Evolutionary conservation across 2,113 vertebrate genomes (phyloP).

Genomic region (Malaclemys terrapin): DNA sequence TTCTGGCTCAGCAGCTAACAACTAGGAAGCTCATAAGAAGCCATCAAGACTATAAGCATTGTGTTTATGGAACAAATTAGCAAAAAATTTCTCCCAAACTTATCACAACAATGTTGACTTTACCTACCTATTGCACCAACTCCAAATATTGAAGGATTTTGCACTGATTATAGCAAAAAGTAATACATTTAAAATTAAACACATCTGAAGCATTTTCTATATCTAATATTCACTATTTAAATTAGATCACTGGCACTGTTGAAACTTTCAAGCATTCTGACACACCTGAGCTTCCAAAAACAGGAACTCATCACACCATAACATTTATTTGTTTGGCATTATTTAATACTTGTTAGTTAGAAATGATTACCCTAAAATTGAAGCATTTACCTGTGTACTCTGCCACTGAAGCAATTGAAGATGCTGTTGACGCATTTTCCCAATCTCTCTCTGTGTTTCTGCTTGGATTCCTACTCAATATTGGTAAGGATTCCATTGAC

Average conservation of each 20-base stretch:
- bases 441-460: constrained; percentile 95
- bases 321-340: background rate
- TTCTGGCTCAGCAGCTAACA: background rate
- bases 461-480: constrained; percentile 90
- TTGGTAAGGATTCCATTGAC: constrained; percentile 91
- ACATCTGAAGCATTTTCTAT: background rate
- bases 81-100: background rate
- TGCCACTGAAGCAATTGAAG: constrained; percentile 93
- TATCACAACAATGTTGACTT: background rate
- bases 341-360: background rate
- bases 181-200: background rate
- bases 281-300: background rate
- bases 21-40: background rate
- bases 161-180: background rate
- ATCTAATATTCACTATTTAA: background rate
- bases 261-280: background rate
- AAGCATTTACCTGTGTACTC: constrained; percentile 90
- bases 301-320: background rate
- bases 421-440: constrained; percentile 94
- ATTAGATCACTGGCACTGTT: background rate
- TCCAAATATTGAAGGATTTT: background rate
- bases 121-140: background rate
- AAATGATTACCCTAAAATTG: background rate
- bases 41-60: background rate
- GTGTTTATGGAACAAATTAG: background rate